Evolutionary conservation across 2,888 invertebrate species (phyloP).

Genomic region (Zaprionus lineosus): DNA sequence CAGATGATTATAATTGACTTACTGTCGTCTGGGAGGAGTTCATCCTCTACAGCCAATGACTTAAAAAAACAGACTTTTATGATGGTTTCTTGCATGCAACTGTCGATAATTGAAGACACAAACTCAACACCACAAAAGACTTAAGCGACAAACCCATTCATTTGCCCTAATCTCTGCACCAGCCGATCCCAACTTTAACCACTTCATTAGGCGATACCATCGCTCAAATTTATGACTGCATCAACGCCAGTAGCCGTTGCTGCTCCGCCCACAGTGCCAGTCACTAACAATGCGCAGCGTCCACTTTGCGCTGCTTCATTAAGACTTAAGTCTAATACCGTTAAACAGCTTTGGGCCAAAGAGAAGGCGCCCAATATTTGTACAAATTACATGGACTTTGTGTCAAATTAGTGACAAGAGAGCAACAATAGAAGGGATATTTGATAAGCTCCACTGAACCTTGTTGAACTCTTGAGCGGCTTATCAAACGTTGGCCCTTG

Average conservation of each 20-base stretch:
- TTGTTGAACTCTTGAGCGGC: conserved; percentile 54
- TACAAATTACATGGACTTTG: conserved; percentile 32
- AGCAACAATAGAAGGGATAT: conserved; percentile 6
- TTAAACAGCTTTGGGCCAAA: conserved; percentile 30
- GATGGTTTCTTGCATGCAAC: too few relatives aligned
- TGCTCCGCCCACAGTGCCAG: conserved; percentile 7
- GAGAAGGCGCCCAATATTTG: conserved; percentile 13
- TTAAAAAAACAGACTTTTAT: neutral
- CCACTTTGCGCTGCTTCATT: conserved; percentile 27
- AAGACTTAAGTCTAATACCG: conserved; percentile 34
- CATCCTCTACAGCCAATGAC: neutral
- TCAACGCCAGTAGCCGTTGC: conserved; percentile 15
- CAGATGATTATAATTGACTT: too few relatives aligned
- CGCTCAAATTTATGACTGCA: neutral
- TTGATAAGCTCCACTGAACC: conserved; percentile 37
- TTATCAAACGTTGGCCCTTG: conserved; percentile 51
- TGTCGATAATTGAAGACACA: too few relatives aligned
- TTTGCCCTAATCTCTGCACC: too few relatives aligned
- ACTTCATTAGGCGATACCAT: conserved; percentile 1
- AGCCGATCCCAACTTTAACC: conserved; percentile 10
- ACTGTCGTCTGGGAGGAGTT: too few relatives aligned
- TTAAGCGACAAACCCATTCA: neutral
- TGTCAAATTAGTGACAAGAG: conserved; percentile 39
- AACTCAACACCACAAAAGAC: too few relatives aligned
- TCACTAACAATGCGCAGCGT: conserved; percentile 10